Percentiles rank a stretch among this genome's conserved stretches.
Evolutionary conservation across 1,140 invertebrate species (phyloP).

Genomic region (Homarus americanus): DNA sequence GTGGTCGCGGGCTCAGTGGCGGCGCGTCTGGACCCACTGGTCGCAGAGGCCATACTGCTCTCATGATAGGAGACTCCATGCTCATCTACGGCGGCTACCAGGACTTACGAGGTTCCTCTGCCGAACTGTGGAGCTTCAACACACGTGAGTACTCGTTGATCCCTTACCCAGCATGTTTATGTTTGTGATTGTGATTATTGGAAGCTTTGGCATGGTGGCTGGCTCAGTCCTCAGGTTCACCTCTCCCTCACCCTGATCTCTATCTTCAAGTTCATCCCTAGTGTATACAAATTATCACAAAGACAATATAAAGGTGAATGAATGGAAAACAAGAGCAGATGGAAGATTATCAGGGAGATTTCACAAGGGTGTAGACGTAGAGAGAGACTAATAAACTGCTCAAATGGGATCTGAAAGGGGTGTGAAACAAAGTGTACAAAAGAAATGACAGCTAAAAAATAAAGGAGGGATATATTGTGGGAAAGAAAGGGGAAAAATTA

Average conservation of each 20-base stretch:
- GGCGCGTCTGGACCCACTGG: slow-evolving; percentile 84
- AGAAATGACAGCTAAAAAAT: no score
- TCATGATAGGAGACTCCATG: slow-evolving; percentile 88
- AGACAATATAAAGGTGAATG: not conserved
- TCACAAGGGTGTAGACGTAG: not conserved
- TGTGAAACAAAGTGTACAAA: slow-evolving; percentile 77
- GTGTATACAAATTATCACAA: not conserved
- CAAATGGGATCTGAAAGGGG: slow-evolving; percentile 76
- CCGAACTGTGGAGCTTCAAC: slow-evolving; percentile 93
- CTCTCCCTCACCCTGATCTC: no score
- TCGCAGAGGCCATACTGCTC: slow-evolving; percentile 88
- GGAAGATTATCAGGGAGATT: no score
- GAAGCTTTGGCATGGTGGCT: no score
- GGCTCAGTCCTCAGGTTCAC: no score
- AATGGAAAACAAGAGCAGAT: not conserved
- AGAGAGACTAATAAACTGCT: no score
- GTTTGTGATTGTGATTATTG: no score
- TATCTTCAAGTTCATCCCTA: no score
- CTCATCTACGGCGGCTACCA: slow-evolving; percentile 94
- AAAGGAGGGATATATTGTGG: no score
- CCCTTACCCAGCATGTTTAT: no score
- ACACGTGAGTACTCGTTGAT: slow-evolving; percentile 84
- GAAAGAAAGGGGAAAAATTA: not conserved
- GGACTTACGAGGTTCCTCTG: slow-evolving; percentile 89
- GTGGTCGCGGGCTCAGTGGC: slow-evolving; percentile 81